Conservation (phyloP, 2,113 vertebrate genomes). For the Sakesphorus luctuosus region DNA sequence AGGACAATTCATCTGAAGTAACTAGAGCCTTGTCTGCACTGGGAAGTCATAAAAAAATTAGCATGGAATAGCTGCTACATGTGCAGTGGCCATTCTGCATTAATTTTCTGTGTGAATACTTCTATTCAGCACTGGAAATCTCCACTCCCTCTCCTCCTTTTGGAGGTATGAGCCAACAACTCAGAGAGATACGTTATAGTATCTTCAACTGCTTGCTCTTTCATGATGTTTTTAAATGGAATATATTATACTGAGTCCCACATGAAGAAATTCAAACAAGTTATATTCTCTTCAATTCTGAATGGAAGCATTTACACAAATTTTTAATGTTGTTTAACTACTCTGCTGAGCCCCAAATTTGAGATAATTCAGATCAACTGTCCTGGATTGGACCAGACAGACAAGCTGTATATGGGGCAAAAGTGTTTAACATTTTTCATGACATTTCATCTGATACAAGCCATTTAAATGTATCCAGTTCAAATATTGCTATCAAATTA, state of each 20-base stretch:
- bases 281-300: neutral
- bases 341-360: neutral
- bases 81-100: constrained; percentile 12
- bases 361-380: neutral
- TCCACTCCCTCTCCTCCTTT: neutral
- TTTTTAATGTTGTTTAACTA: neutral
- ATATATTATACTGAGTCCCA: neutral
- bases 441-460: neutral
- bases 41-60: constrained; percentile 36
- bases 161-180: neutral
- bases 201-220: neutral
- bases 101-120: constrained; percentile 42
- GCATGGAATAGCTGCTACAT: constrained; percentile 38
- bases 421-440: neutral
- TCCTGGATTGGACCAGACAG: neutral
- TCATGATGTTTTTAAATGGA: neutral
- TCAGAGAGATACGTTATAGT: neutral
- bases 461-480: neutral
- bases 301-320: neutral
- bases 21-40: neutral
- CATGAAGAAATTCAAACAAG: neutral
- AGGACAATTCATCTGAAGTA: constrained; percentile 26
- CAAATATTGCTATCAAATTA: neutral
- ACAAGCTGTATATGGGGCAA: neutral
- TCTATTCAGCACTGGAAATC: constrained; percentile 21